A percentile compares a stretch with the other conserved stretches of the same genome.
phyloP scores from a whole-genome alignment of 2,888 invertebrate genomes.

The Andrena chrysosceles region DNA sequence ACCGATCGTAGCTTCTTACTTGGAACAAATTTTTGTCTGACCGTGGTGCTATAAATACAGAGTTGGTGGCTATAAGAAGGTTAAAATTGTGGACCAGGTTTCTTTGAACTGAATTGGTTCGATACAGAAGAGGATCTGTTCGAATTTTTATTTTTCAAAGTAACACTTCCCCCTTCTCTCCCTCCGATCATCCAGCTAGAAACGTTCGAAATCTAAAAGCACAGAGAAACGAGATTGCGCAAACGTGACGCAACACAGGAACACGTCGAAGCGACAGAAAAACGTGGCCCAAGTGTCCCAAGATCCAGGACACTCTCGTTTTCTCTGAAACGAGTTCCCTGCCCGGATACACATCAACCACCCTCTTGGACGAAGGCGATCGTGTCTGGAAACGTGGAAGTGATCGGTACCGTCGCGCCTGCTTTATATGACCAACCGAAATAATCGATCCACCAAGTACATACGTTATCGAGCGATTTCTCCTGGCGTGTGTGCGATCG shows the following conservation, averaged over 20 bases:
- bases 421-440: conserved; percentile 58
- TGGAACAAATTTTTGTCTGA: conserved; percentile 15
- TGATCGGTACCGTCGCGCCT: conserved; percentile 10
- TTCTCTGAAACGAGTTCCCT: conserved; percentile 29
- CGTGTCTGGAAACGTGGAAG: conserved; percentile 33
- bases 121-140: not conserved
- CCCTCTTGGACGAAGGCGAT: conserved; percentile 24
- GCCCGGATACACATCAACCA: conserved; percentile 25
- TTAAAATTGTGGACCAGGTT: not conserved
- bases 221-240: conserved; percentile 22
- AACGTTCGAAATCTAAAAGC: not conserved
- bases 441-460: conserved; percentile 65
- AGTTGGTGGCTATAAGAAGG: not conserved
- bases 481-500: conserved; percentile 55
- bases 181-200: too few relatives aligned
- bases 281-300: conserved; percentile 25
- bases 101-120: not conserved
- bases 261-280: conserved; percentile 19
- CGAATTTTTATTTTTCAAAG: not conserved
- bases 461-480: conserved; percentile 64
- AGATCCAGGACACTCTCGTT: conserved; percentile 45
- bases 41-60: not conserved
- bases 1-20: conserved; percentile 12
- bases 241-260: conserved; percentile 33
- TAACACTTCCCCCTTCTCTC: too few relatives aligned